Evolutionary conservation across 2,113 vertebrate species (phyloP).

Genomic region (Otus sunia): DNA sequence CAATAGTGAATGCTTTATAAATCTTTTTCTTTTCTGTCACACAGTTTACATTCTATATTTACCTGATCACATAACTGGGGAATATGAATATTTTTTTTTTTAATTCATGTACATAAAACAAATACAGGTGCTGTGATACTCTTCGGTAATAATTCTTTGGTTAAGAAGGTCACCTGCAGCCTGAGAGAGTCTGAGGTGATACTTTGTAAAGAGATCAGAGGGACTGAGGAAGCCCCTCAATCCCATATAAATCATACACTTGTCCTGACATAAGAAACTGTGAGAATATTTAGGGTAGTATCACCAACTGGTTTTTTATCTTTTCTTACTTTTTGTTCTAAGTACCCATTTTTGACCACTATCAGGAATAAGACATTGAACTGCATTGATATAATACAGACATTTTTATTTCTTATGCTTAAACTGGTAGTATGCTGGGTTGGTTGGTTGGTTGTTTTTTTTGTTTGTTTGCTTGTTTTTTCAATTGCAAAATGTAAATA

Average conservation of each 20-base stretch:
- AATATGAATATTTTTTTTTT: not conserved
- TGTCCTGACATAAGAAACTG: not conserved
- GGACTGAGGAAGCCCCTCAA: not conserved
- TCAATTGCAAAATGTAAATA: not conserved
- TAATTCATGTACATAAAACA: not conserved
- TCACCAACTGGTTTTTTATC: not conserved
- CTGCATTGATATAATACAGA: not conserved
- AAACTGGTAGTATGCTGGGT: accelerated
- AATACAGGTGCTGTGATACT: not conserved
- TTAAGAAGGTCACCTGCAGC: not conserved
- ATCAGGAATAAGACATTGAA: not conserved
- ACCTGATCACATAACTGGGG: not conserved
- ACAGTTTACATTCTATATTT: not conserved
- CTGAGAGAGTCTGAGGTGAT: not conserved
- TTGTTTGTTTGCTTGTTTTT: not conserved
- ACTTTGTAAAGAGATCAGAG: not conserved
- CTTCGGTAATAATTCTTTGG: not conserved
- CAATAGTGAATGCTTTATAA: not conserved
- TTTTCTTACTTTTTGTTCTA: not conserved
- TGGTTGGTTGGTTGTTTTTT: no score
- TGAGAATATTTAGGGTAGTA: not conserved
- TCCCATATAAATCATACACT: not conserved
- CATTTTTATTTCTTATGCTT: not conserved
- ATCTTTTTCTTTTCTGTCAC: not conserved
- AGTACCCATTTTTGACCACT: not conserved